phyloP scores from a whole-genome alignment of 2,888 invertebrate species.

The Uloborus plumipes region DNA sequence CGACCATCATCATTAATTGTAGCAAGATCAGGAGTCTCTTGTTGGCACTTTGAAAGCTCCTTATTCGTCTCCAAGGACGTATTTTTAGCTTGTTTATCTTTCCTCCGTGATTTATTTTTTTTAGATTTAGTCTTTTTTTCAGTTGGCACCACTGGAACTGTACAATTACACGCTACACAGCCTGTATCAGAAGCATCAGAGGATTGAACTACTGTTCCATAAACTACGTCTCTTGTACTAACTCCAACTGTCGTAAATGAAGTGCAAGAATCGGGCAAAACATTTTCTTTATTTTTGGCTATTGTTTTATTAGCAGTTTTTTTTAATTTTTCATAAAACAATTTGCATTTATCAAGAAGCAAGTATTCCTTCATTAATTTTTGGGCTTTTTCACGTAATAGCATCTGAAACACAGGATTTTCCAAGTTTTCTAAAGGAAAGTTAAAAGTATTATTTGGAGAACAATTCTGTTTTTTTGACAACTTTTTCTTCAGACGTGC shows the following conservation, averaged over 20 bases:
- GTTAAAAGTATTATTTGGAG: no score
- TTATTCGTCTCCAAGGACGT: no score
- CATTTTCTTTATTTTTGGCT: no score
- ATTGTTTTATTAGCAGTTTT: no score
- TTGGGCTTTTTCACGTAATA: slow-evolving; percentile 16
- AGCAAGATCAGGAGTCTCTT: not conserved
- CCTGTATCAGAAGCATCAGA: not conserved
- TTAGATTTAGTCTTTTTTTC: slow-evolving; percentile 9
- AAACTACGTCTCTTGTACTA: slow-evolving; percentile 14
- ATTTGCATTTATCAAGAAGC: not conserved
- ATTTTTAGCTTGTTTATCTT: slow-evolving; percentile 17
- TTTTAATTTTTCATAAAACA: no score
- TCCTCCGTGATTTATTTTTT: slow-evolving; percentile 11
- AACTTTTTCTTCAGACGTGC: no score
- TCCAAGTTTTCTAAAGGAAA: not conserved
- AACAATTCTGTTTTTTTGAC: no score
- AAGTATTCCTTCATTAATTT: not conserved
- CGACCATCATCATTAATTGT: not conserved
- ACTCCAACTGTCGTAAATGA: slow-evolving; percentile 18
- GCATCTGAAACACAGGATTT: not conserved
- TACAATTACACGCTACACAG: not conserved
- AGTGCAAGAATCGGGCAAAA: no score
- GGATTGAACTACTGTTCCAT: slow-evolving; percentile 18
- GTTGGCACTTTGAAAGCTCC: no score
- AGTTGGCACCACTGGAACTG: not conserved